These are phyloP conservation scores for Eupsilia transversa DNA, from an alignment of 2,888 invertebrate species.

Conservation along the genomic window DNA sequence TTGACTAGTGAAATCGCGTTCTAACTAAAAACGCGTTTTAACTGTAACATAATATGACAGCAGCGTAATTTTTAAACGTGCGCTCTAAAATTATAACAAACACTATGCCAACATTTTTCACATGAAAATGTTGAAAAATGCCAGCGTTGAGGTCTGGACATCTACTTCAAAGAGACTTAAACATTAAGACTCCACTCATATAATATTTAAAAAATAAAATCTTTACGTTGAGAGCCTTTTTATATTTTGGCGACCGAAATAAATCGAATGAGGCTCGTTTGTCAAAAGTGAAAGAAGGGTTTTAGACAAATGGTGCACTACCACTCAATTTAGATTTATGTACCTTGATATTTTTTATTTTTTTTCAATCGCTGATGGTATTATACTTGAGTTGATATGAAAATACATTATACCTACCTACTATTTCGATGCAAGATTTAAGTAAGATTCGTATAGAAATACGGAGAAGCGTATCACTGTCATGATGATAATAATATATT, in stretches of 20 bases:
- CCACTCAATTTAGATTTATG: conserved; percentile 9
- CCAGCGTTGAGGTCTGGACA: conserved; percentile 41
- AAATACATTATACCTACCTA: background rate
- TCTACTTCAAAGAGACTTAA: conserved; percentile 44
- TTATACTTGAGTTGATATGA: background rate
- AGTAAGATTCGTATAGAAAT: background rate
- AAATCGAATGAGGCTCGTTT: conserved; percentile 49
- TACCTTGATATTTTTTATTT: background rate
- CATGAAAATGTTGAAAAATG: conserved; percentile 36
- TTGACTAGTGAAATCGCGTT: too few species aligned
- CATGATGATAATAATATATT: background rate
- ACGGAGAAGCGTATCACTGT: background rate
- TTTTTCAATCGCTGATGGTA: background rate
- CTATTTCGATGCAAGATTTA: background rate
- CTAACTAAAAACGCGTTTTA: too few species aligned
- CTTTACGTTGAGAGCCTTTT: conserved; percentile 38
- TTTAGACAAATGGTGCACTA: conserved; percentile 46
- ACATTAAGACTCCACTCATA: conserved; percentile 32
- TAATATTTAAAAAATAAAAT: conserved; percentile 47
- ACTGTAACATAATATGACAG: too few species aligned
- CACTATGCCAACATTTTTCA: conserved; percentile 36
- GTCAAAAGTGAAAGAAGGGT: conserved; percentile 41
- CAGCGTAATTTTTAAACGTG: conserved; percentile 21
- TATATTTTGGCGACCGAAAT: conserved; percentile 37
- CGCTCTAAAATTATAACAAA: conserved; percentile 33